A percentile compares a stretch with the other conserved stretches of the same genome.
Conservation (phyloP, 92 coral and sea anemone genomes). For the Paramuricea clavata region DNA sequence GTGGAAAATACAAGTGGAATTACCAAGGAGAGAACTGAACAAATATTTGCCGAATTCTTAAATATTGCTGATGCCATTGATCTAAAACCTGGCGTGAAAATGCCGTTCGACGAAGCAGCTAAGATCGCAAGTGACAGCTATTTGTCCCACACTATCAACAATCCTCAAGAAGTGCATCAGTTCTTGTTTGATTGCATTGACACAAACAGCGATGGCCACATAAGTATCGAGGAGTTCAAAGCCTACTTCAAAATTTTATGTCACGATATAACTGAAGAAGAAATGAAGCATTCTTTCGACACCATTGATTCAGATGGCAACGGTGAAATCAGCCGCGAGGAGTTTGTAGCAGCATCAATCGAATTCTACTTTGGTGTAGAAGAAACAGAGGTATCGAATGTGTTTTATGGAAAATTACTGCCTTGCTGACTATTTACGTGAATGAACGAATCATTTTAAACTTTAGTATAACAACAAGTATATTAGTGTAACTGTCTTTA, state of each 20-base stretch:
- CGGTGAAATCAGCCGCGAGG: constrained; percentile 13
- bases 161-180: no score
- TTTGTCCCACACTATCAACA: not conserved
- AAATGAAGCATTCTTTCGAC: not conserved
- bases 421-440: not conserved
- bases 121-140: not conserved
- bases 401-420: not conserved
- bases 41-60: not conserved
- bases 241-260: not conserved
- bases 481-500: no score
- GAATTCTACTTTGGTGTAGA: constrained; percentile 2
- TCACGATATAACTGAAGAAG: not conserved
- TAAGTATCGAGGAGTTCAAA: not conserved
- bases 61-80: not conserved
- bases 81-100: not conserved
- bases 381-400: not conserved
- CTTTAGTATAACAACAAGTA: no score
- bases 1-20: not conserved
- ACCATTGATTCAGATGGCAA: no score
- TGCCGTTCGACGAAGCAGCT: not conserved
- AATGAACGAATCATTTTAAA: no score
- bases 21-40: not conserved
- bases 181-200: not conserved
- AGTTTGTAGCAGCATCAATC: constrained; percentile 2
- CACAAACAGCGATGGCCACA: not conserved